Conservation (phyloP, 1,140 invertebrate species). For the Arion vulgaris region DNA sequence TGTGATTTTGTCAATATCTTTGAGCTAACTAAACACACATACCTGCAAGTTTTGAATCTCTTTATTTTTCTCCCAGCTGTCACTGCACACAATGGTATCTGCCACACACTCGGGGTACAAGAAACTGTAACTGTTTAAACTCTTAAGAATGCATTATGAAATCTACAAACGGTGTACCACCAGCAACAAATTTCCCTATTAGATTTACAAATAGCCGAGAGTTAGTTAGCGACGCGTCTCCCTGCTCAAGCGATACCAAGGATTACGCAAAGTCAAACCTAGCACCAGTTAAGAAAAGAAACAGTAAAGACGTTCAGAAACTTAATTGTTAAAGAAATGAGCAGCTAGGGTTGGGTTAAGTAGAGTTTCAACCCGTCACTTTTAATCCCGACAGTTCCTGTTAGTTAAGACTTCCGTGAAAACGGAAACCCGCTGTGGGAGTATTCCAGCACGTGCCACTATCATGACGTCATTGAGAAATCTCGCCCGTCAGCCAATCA, state of each 20-base stretch:
- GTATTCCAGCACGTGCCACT: constrained; percentile 12
- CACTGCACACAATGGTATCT: no score
- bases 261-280: not conserved
- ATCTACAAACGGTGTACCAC: no score
- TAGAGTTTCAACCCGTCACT: not conserved
- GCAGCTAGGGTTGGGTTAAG: not conserved
- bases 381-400: not conserved
- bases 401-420: constrained; percentile 1
- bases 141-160: no score
- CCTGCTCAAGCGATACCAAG: not conserved
- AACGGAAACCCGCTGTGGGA: not conserved
- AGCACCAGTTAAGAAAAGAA: not conserved
- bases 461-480: not conserved
- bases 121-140: no score
- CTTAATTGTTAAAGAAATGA: not conserved
- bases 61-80: no score
- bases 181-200: no score
- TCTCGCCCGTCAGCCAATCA: not conserved
- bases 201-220: not conserved
- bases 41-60: no score
- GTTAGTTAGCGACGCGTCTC: no score
- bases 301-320: not conserved
- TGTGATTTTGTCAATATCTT: no score
- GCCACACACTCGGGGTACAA: no score
- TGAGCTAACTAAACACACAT: no score